These are phyloP conservation scores for Periparus ater DNA, from an alignment of 2,797 vertebrate genomes.

Conservation along the genomic window DNA sequence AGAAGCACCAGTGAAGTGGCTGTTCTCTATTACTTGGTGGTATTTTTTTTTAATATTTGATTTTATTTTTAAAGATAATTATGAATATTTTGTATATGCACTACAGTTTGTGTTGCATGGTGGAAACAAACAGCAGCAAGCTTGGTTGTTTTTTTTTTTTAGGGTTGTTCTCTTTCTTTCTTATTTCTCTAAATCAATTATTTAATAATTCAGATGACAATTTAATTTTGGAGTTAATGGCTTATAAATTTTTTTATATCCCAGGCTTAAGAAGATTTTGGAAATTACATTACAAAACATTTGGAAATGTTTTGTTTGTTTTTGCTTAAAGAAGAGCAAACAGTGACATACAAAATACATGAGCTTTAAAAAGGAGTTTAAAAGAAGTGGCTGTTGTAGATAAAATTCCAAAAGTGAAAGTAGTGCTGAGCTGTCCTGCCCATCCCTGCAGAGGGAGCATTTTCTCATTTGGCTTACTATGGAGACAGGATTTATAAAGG, in stretches of 20 bases:
- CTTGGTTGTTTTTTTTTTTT: neutral
- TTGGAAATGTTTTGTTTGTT: neutral
- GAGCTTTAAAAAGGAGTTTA: neutral
- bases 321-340: neutral
- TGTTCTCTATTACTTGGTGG: neutral
- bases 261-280: neutral
- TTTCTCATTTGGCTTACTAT: neutral
- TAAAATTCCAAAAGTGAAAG: neutral
- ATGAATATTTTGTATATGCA: neutral
- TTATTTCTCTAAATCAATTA: neutral
- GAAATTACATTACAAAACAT: neutral
- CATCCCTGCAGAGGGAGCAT: neutral
- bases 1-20: neutral
- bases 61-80: neutral
- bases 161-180: neutral
- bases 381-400: neutral
- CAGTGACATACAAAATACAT: neutral
- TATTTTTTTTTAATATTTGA: neutral
- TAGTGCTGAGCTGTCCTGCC: neutral
- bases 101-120: neutral
- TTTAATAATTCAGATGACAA: neutral
- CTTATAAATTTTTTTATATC: neutral
- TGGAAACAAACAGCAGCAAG: neutral
- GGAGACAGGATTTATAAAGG: neutral
- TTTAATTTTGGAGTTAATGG: neutral